phyloP scores from a whole-genome alignment of 2,113 vertebrate species.

The Oryzias curvinotus region DNA sequence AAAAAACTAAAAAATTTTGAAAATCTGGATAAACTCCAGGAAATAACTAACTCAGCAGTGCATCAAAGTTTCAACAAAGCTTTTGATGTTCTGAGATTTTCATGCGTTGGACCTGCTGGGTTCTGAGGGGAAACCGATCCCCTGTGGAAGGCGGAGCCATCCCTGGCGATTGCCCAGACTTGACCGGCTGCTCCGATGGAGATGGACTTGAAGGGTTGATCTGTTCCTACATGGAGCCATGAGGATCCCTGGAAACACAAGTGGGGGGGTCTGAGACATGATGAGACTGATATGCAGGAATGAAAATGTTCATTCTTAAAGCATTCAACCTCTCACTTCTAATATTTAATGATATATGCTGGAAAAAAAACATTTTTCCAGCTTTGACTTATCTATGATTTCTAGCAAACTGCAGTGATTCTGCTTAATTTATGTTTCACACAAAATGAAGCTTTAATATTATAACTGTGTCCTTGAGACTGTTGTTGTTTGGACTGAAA shows the following conservation, averaged over 20 bases:
- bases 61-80: no score
- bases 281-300: no score
- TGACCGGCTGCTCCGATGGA: slow-evolving; percentile 88
- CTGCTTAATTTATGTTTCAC: no score
- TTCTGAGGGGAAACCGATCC: slow-evolving; percentile 87
- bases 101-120: slow-evolving; percentile 81
- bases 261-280: neutral
- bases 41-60: no score
- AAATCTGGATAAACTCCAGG: no score
- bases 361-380: no score
- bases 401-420: neutral
- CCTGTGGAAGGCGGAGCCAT: slow-evolving; percentile 93
- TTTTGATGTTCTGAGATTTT: neutral
- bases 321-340: no score
- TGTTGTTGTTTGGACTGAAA: no score
- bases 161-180: slow-evolving; percentile 92
- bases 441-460: neutral
- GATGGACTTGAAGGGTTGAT: slow-evolving; percentile 92
- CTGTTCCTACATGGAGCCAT: slow-evolving; percentile 95
- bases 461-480: neutral
- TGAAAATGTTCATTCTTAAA: no score
- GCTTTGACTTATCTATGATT: neutral
- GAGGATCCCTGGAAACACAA: slow-evolving; percentile 82
- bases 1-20: no score
- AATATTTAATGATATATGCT: no score